These are phyloP conservation scores for Rhysida immarginata DNA, from an alignment of 1,140 invertebrate genomes.

Conservation along the genomic window DNA sequence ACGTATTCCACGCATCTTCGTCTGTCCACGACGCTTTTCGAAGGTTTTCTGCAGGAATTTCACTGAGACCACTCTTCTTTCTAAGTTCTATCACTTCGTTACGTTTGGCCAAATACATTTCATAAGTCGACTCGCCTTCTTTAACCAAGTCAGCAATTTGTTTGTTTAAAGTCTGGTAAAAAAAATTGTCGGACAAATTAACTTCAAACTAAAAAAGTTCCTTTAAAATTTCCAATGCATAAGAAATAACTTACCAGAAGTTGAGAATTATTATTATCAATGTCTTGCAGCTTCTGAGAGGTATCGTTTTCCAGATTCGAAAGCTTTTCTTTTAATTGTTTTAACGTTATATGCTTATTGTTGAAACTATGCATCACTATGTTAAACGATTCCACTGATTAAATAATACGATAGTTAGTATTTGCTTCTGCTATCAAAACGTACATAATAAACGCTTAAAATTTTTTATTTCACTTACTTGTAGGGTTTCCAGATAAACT, in stretches of 20 bases:
- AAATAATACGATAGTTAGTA: too few relatives aligned
- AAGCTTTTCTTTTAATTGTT: conserved; percentile 65
- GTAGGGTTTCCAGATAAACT: conserved; percentile 11
- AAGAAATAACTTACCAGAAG: conserved; percentile 34
- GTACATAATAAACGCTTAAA: too few relatives aligned
- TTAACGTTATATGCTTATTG: conserved; percentile 54
- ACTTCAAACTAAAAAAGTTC: too few relatives aligned
- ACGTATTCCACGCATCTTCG: conserved; percentile 8
- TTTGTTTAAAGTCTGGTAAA: conserved; percentile 42
- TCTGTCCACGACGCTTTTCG: conserved; percentile 9
- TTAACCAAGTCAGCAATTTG: conserved; percentile 39
- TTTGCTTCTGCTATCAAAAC: too few relatives aligned
- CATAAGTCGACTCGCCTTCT: conserved; percentile 42
- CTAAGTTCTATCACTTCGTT: conserved; percentile 26
- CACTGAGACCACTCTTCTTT: conserved; percentile 30
- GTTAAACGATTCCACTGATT: conserved; percentile 42
- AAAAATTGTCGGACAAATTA: too few relatives aligned
- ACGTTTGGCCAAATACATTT: conserved; percentile 41
- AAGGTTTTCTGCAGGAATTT: conserved; percentile 11
- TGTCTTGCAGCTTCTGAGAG: conserved; percentile 56
- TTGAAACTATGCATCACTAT: conserved; percentile 60
- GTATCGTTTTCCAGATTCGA: conserved; percentile 44
- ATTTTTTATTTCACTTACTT: too few relatives aligned
- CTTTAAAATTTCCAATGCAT: too few relatives aligned
- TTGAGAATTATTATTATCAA: conserved; percentile 65